phyloP scores from a whole-genome alignment of 2,113 vertebrate species.

The Macrotus californicus region DNA sequence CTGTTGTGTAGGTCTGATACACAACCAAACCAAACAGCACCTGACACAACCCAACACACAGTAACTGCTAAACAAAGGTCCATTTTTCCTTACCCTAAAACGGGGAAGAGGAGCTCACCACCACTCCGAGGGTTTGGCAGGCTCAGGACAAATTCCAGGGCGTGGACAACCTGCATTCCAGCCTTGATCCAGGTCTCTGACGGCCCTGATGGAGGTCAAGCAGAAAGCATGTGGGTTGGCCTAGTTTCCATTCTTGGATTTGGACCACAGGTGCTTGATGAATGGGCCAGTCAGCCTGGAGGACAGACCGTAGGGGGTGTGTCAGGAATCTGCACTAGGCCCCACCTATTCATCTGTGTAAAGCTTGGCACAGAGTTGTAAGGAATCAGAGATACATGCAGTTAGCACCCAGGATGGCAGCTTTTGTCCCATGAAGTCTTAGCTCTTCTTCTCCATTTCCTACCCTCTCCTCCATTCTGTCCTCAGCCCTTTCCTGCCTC shows the following conservation, averaged over 20 bases:
- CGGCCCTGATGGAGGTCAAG: not conserved
- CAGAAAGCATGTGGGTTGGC: not conserved
- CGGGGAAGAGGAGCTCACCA: not conserved
- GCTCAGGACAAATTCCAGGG: not conserved
- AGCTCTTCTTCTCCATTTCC: not conserved
- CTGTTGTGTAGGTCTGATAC: not conserved
- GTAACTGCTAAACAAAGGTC: not conserved
- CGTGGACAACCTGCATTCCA: not conserved
- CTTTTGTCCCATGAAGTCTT: not conserved
- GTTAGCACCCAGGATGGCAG: not conserved
- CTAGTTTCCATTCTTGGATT: not conserved
- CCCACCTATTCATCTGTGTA: not conserved
- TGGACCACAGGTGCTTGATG: not conserved
- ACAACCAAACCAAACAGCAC: not conserved
- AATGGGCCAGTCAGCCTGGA: not conserved
- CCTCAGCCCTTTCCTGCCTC: not conserved
- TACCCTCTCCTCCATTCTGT: too few relatives aligned
- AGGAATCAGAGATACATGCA: not conserved
- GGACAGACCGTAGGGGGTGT: not conserved
- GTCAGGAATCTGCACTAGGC: not conserved
- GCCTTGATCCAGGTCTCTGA: not conserved
- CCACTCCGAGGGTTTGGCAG: not conserved
- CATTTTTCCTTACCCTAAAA: not conserved
- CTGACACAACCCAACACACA: not conserved
- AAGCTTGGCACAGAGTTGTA: not conserved